Evolutionary conservation across 2,888 invertebrate species (phyloP).

Genomic region (Argyresthia albistria): DNA sequence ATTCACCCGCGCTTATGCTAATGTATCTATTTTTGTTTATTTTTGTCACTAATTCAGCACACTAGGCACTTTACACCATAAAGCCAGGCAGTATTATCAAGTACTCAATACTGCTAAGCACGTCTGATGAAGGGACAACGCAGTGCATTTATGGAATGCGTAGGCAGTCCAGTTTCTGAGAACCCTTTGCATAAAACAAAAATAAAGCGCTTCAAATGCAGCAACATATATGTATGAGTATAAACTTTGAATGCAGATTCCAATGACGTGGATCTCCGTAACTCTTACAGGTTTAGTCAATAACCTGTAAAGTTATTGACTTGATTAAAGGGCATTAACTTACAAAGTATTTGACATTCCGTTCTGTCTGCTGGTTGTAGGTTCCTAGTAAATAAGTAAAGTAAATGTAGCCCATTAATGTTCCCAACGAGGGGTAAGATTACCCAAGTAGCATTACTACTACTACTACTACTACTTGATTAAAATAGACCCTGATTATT

Average conservation of each 20-base stretch:
- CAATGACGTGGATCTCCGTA: conserved; percentile 20
- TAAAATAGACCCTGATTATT: too few species aligned
- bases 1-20: neutral
- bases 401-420: too few species aligned
- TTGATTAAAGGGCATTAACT: neutral
- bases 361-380: too few species aligned
- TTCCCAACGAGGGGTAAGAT: too few species aligned
- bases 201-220: conserved; percentile 33
- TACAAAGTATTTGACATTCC: too few species aligned
- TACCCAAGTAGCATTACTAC: too few species aligned
- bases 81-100: neutral
- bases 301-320: conserved; percentile 5
- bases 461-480: too few species aligned
- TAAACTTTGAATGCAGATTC: conserved; percentile 28
- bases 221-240: conserved; percentile 17
- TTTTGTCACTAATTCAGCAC: neutral
- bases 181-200: conserved; percentile 48
- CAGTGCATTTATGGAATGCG: conserved; percentile 43
- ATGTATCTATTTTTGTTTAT: neutral
- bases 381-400: too few species aligned
- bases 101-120: conserved; percentile 23
- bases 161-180: conserved; percentile 35
- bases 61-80: neutral
- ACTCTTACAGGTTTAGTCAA: too few species aligned
- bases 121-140: conserved; percentile 45